Evolutionary conservation across 2,888 invertebrate species (phyloP).

Genomic region (Aphodius sticticus): DNA sequence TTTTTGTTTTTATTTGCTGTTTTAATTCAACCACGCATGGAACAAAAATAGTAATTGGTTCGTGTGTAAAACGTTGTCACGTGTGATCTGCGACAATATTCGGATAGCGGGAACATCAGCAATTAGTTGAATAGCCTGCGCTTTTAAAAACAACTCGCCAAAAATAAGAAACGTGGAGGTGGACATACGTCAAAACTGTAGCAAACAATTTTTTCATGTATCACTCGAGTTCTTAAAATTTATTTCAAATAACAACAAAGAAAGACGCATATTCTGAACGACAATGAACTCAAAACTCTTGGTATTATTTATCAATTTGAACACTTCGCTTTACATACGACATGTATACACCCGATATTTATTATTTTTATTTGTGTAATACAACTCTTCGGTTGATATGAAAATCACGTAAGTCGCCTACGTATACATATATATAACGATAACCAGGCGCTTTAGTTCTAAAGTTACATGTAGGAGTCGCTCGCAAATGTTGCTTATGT

Average conservation of each 20-base stretch:
- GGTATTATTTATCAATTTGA: neutral
- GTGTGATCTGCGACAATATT: too few relatives aligned
- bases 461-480: neutral
- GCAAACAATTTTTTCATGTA: neutral
- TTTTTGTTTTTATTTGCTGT: slow-evolving; percentile 40
- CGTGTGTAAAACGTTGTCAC: too few relatives aligned
- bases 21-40: slow-evolving; percentile 6
- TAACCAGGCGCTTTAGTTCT: neutral
- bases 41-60: neutral
- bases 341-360: neutral
- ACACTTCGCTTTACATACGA: neutral
- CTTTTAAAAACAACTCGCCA: slow-evolving; percentile 8
- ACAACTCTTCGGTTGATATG: neutral
- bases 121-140: neutral
- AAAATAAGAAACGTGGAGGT: neutral
- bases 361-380: neutral
- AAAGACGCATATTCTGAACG: too few relatives aligned
- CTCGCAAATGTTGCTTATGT: neutral
- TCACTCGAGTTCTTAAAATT: neutral
- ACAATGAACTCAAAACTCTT: too few relatives aligned
- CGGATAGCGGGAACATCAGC: slow-evolving; percentile 9
- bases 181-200: neutral
- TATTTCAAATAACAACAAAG: too few relatives aligned
- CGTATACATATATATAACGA: neutral
- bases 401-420: neutral